phyloP scores from a whole-genome alignment of 2,888 invertebrate genomes.

The Nomada hirtipes region DNA sequence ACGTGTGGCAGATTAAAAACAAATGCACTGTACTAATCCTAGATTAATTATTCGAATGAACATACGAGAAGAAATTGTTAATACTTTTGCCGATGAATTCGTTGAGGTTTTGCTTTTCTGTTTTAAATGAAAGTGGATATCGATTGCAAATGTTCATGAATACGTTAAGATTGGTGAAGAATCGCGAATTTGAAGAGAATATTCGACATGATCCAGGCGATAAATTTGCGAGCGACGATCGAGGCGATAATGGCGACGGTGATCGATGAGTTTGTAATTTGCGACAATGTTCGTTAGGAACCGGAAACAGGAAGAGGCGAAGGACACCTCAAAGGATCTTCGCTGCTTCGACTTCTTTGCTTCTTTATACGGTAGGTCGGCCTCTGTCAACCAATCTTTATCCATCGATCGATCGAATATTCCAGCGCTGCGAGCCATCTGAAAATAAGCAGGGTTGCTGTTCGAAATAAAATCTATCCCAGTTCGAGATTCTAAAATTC shows the following conservation, averaged over 20 bases:
- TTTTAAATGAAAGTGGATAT: background rate
- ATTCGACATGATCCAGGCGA: slow-evolving; percentile 46
- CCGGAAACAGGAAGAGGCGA: slow-evolving; percentile 70
- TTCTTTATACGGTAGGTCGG: slow-evolving; percentile 54
- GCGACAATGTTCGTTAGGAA: slow-evolving; percentile 67
- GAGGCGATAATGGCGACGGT: slow-evolving; percentile 46
- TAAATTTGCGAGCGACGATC: slow-evolving; percentile 46
- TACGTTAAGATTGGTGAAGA: slow-evolving; percentile 14
- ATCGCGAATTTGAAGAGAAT: slow-evolving; percentile 43
- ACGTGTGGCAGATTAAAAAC: background rate
- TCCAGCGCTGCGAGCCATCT: slow-evolving; percentile 98
- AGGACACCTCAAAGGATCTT: slow-evolving; percentile 66
- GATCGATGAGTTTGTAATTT: slow-evolving; percentile 48
- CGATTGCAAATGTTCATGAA: background rate
- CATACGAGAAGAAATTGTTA: background rate
- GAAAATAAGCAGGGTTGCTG: slow-evolving; percentile 70
- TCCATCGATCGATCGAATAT: slow-evolving; percentile 97
- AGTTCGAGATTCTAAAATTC: background rate
- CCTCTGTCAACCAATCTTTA: slow-evolving; percentile 89
- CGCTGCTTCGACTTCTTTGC: slow-evolving; percentile 71
- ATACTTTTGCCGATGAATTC: background rate
- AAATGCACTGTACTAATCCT: background rate
- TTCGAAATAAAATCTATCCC: background rate
- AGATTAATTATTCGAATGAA: background rate
- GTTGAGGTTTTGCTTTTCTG: background rate